phyloP scores from a whole-genome alignment of 2,888 invertebrate genomes.

The Drosophila fulvimacula region DNA sequence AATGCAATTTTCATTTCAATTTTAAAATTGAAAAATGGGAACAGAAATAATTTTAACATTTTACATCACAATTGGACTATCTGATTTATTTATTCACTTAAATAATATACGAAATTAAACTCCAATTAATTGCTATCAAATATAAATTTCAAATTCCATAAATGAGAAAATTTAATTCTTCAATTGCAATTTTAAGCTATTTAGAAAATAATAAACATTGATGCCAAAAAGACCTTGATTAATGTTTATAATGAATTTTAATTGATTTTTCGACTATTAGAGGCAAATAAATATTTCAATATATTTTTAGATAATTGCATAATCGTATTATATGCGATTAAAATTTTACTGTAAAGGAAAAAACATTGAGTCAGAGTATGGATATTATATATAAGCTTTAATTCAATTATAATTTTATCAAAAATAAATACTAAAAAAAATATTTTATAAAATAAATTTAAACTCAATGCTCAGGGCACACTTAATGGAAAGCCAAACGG shows the following conservation, averaged over 20 bases:
- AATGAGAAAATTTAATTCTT: not conserved
- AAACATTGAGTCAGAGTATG: too few relatives aligned
- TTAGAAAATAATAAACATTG: not conserved
- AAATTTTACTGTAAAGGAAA: not conserved
- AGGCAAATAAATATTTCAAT: not conserved
- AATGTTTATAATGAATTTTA: not conserved
- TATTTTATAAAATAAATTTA: too few relatives aligned
- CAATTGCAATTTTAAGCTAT: not conserved
- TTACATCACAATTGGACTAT: not conserved
- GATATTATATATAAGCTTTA: too few relatives aligned
- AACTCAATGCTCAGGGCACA: not conserved
- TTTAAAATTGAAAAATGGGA: not conserved
- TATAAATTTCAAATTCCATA: not conserved
- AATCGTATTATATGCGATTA: not conserved
- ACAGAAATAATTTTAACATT: not conserved
- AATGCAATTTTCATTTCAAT: conserved; percentile 17
- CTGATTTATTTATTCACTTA: not conserved
- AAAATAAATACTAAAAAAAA: too few relatives aligned
- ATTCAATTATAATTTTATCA: too few relatives aligned
- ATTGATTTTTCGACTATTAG: not conserved
- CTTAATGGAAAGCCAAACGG: not conserved
- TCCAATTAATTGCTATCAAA: not conserved
- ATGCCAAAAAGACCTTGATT: not conserved
- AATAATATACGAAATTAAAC: not conserved
- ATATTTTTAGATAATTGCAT: not conserved